A percentile compares a stretch with the other conserved stretches of the same genome.
These are phyloP conservation scores for Pseudochaenichthys georgianus DNA, from an alignment of 2,797 vertebrate genomes.

Conservation along the genomic window DNA sequence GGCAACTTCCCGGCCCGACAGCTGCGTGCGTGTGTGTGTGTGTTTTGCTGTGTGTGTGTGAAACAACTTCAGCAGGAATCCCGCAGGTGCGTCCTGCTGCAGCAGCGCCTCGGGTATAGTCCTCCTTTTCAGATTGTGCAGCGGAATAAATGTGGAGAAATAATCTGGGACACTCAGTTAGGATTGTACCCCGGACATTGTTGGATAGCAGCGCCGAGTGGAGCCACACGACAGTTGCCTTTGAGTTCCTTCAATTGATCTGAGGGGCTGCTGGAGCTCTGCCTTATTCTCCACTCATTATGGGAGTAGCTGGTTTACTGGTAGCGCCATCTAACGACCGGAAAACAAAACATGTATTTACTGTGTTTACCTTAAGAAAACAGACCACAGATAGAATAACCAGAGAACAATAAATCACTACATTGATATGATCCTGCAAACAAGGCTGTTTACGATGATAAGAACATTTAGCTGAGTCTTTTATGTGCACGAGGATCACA, in stretches of 20 bases:
- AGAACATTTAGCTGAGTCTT: no score
- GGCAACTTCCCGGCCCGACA: conserved; percentile 51
- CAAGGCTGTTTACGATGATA: background rate
- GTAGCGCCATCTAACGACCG: conserved; percentile 73
- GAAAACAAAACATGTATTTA: background rate
- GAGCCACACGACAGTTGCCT: conserved; percentile 6
- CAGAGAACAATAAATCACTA: no score
- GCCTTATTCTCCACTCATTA: conserved; percentile 24
- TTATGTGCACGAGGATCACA: no score
- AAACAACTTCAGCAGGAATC: conserved; percentile 56
- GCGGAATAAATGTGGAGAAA: background rate
- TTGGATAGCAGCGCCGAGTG: background rate
- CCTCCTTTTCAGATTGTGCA: background rate
- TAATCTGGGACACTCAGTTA: background rate
- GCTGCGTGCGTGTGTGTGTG: background rate
- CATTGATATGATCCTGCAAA: background rate
- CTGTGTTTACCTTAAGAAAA: background rate
- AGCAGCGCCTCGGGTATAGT: background rate
- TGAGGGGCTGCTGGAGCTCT: conserved; percentile 36
- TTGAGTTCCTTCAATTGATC: conserved; percentile 27
- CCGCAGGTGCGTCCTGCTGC: conserved; percentile 24
- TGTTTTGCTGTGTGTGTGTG: background rate
- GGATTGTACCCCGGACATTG: background rate
- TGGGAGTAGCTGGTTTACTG: background rate
- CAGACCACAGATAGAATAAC: background rate